These are phyloP conservation scores for Phasia obesa DNA, from an alignment of 2,888 invertebrate genomes.

Conservation along the genomic window DNA sequence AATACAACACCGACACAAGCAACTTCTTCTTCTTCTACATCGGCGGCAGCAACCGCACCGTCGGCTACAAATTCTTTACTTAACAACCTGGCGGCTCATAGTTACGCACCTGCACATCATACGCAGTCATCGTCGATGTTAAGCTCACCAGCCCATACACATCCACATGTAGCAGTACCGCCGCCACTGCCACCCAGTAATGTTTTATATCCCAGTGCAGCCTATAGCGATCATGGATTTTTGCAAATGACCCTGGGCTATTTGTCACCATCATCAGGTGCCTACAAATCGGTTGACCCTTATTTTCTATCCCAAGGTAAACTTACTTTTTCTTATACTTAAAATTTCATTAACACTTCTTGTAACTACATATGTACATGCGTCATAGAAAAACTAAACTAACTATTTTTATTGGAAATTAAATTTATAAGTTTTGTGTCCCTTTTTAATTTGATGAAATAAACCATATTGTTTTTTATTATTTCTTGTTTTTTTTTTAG, in stretches of 20 bases:
- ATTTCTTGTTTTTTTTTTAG: slow-evolving; percentile 65
- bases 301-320: slow-evolving; percentile 89
- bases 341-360: slow-evolving; percentile 62
- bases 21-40: slow-evolving; percentile 6
- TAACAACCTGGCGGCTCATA: slow-evolving; percentile 66
- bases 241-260: slow-evolving; percentile 88
- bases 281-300: slow-evolving; percentile 88
- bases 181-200: slow-evolving; percentile 75
- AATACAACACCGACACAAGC: slow-evolving; percentile 23
- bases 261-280: slow-evolving; percentile 85
- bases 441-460: slow-evolving; percentile 44
- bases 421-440: slow-evolving; percentile 26
- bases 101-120: slow-evolving; percentile 72
- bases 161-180: slow-evolving; percentile 65
- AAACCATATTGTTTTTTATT: slow-evolving; percentile 14
- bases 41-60: slow-evolving; percentile 37
- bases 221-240: slow-evolving; percentile 84
- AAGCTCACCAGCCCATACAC: slow-evolving; percentile 66
- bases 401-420: background rate
- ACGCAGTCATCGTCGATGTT: slow-evolving; percentile 41
- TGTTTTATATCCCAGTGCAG: slow-evolving; percentile 80
- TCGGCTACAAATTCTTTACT: slow-evolving; percentile 63
- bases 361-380: too few relatives aligned
- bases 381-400: slow-evolving; percentile 46
- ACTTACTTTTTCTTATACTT: background rate